Evolutionary conservation across 2,113 vertebrate genomes (phyloP).

Genomic region (Scatophagus argus): DNA sequence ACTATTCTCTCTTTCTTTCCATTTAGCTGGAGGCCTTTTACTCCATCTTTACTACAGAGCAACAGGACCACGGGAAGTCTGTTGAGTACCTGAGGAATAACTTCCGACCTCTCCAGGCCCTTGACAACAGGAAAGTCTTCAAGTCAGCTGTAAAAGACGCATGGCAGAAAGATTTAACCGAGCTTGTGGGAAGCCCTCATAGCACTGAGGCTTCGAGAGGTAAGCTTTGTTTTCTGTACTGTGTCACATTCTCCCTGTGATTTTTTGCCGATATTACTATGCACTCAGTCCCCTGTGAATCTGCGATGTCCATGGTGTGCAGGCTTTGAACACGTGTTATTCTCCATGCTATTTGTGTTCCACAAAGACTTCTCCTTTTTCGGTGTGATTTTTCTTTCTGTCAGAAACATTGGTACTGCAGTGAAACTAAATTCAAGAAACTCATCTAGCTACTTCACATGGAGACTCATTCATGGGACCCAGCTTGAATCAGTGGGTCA

Average conservation of each 20-base stretch:
- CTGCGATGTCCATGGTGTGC: neutral
- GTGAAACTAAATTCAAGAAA: neutral
- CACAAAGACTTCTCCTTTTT: neutral
- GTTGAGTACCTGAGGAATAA: constrained; percentile 99
- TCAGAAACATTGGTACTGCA: neutral
- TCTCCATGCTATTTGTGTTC: neutral
- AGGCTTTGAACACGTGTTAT: neutral
- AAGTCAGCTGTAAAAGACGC: constrained; percentile 95
- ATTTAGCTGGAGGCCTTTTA: constrained; percentile 96
- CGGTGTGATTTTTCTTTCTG: neutral
- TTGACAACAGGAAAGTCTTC: constrained; percentile 89
- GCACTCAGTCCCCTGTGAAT: neutral
- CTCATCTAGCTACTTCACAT: neutral
- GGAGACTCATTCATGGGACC: neutral
- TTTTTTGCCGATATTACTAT: neutral
- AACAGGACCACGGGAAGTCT: constrained; percentile 98
- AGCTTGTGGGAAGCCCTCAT: constrained; percentile 87
- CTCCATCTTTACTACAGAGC: constrained; percentile 98
- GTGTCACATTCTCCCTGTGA: neutral
- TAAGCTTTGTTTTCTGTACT: constrained; percentile 62
- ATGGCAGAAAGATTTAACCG: constrained; percentile 91
- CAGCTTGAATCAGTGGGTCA: neutral
- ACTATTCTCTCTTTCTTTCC: constrained; percentile 41
- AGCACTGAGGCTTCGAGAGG: constrained; percentile 96
- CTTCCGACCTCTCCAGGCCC: constrained; percentile 91